Evolutionary conservation across 2,797 vertebrate species (phyloP), one percentile per base, ranked within the genome.

Genomic region (Ctenopoma multispine): DNA sequence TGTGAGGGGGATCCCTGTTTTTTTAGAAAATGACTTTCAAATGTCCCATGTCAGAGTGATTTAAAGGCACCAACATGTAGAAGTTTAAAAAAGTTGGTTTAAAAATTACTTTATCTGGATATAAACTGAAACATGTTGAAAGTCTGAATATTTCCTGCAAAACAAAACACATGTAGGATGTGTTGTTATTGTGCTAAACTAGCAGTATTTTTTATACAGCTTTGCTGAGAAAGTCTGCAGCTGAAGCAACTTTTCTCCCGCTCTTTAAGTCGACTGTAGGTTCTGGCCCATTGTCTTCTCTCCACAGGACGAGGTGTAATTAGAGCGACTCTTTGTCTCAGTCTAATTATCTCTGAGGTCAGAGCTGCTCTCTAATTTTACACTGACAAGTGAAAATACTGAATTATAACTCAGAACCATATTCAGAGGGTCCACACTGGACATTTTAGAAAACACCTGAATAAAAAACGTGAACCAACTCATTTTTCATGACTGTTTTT

Each of bases 331-430:
- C 50, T 13, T 27, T 24, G 49, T 31, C 34, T 59, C 49, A 0
- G 55, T 68, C 53, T 23, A 6, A 79, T 71, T 72, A 69, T 63
- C 55, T 63, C 83, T 63, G 66, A 53, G 73, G 77, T 50, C 55
- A 7, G 46, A 80, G 63, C 62, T 67, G 7, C 58, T 57, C 36
- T 60, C 23, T 54, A 7, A 64, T 41, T 69, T 54, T 4, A 49
- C 48, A 27, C 47, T 4, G 5, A 23, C 4, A 13, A 3, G 3
- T 5, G n/a, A 38, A 51, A 7, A 40, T 15, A 20, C 53, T 21
- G 5, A 56, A 34, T 21, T 31, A 7, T n/a, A 12, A 47, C 10
- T 47, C 40, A 6, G 21, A 15, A 24, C 24, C 7, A 7, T n/a
- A 55, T 61, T 4, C 1, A 1, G 1, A 74, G 38, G 38, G 53